Conservation (phyloP, 2,888 invertebrate species). For the Melinopterus prodromus region DNA sequence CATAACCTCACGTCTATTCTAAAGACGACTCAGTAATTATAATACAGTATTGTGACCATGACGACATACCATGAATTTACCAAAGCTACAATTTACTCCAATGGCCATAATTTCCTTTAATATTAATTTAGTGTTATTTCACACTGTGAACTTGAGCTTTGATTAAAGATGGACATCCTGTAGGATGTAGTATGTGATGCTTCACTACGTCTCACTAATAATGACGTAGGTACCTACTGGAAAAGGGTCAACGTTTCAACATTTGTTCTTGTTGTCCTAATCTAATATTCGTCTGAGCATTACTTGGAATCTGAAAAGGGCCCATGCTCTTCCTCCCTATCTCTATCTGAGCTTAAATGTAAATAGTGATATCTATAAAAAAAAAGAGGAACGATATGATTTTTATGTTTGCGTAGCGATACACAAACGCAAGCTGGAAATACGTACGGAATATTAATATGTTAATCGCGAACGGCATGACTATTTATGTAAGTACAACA, state of each 20-base stretch:
- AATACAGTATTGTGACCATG: background rate
- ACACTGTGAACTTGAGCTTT: too few relatives aligned
- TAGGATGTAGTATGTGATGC: too few relatives aligned
- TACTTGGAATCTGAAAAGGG: background rate
- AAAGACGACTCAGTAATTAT: background rate
- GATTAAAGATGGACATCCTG: too few relatives aligned
- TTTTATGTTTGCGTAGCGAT: background rate
- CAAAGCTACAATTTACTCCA: background rate
- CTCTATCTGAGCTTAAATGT: background rate
- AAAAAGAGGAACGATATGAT: background rate
- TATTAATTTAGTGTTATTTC: background rate
- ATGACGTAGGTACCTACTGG: too few relatives aligned
- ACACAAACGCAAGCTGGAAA: background rate
- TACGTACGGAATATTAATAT: background rate
- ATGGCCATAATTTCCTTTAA: background rate
- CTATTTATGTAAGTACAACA: background rate
- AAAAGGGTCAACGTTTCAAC: too few relatives aligned
- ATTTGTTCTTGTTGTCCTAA: background rate
- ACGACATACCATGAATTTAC: too few relatives aligned
- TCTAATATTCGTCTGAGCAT: background rate
- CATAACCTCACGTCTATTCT: background rate
- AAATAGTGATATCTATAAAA: background rate
- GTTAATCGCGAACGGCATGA: background rate
- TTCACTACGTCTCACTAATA: too few relatives aligned
- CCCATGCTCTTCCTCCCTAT: background rate